Conservation (phyloP, 2,888 invertebrate genomes). For the Galeopsomyia nigrocyanea region DNA sequence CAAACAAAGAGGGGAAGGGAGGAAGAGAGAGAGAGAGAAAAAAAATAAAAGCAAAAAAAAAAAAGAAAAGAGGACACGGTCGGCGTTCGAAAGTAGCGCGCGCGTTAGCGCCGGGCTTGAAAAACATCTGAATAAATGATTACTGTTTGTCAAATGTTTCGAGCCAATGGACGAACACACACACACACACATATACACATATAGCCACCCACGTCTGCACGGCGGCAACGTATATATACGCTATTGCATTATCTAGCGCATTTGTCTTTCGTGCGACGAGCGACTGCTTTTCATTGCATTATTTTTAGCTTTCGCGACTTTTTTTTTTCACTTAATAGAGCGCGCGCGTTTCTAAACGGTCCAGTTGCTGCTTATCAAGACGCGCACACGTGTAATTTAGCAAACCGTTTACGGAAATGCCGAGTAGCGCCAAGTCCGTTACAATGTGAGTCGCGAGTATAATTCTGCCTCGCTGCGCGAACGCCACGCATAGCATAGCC, state of each 20-base stretch:
- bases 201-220: not conserved
- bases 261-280: slow-evolving; percentile 1
- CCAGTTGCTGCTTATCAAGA: slow-evolving; percentile 65
- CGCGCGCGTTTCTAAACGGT: slow-evolving; percentile 63
- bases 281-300: not conserved
- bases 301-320: not conserved
- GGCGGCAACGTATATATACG: too few species aligned
- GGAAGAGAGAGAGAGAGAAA: not conserved
- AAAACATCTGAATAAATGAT: slow-evolving; percentile 69
- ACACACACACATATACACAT: too few species aligned
- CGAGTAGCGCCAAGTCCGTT: slow-evolving; percentile 36
- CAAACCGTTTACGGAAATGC: slow-evolving; percentile 61
- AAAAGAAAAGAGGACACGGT: slow-evolving; percentile 17
- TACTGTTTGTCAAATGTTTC: slow-evolving; percentile 67
- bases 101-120: slow-evolving; percentile 45
- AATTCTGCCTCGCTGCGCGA: slow-evolving; percentile 13
- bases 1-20: not conserved
- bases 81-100: slow-evolving; percentile 27
- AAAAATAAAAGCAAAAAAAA: slow-evolving; percentile 3
- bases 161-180: slow-evolving; percentile 52
- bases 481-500: not conserved
- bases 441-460: slow-evolving; percentile 4
- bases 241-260: not conserved
- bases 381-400: too few species aligned
- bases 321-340: slow-evolving; percentile 39